phyloP scores from a whole-genome alignment of 2,113 vertebrate genomes.

The Mungos mungo region DNA sequence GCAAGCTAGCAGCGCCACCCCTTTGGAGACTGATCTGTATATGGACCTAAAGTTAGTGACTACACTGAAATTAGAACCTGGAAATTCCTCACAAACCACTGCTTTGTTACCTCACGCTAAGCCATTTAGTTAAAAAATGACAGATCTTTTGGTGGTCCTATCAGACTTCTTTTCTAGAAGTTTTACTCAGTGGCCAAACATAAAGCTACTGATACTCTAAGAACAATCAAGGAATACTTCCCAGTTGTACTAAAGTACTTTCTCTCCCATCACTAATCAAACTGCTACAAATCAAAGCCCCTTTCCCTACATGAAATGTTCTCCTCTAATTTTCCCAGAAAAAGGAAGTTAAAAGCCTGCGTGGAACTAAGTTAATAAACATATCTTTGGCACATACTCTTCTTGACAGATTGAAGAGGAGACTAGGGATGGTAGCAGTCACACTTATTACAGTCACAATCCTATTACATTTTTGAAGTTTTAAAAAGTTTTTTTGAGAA shows the following conservation, averaged over 20 bases:
- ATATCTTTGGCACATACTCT: neutral
- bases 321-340: slow-evolving; percentile 17
- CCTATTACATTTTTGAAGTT: neutral
- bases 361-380: slow-evolving; percentile 34
- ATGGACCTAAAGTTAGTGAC: neutral
- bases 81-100: neutral
- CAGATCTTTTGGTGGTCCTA: neutral
- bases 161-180: neutral
- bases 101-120: neutral
- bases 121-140: neutral
- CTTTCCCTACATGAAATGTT: slow-evolving; percentile 4
- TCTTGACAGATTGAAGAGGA: slow-evolving; percentile 21
- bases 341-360: slow-evolving; percentile 5
- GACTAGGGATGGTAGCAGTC: neutral
- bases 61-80: slow-evolving; percentile 9
- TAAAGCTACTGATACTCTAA: slow-evolving; percentile 6
- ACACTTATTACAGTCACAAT: neutral
- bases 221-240: slow-evolving; percentile 13
- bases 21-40: neutral
- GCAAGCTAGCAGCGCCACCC: neutral
- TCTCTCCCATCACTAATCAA: neutral
- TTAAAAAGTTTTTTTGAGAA: no score
- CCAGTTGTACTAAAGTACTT: neutral
- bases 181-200: neutral
- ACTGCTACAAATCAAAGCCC: neutral